Base-by-base conservation (phyloP, 2,113 vertebrate genomes). In the Potamarius usumacintae region DNA sequence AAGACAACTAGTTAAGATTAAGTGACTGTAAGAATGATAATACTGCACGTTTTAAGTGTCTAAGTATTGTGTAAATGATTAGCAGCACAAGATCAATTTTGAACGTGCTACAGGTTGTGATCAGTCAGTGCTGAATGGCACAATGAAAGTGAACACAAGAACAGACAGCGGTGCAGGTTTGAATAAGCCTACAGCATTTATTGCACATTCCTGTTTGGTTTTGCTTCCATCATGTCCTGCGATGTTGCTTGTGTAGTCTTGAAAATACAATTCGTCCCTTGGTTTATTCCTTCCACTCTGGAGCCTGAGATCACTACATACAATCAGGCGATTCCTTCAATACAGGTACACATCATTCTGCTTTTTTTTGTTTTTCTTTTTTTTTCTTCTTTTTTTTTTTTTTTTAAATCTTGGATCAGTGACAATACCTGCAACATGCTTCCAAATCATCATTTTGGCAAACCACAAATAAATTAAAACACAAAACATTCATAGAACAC, bases 131-230 rank as follows among this genome's bases (percentile, higher is more conserved):
- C 52, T 78, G 12, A 81, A 85, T 52, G 60, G 34, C 63, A 18
- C 55, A 60, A 42, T 15, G 82, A 60, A 74, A 67, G 53, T 34
- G 53, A 58, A 87, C 58, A 71, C 65, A 89, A 87, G 88, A 87
- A 92, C 89, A 91, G 58, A 79, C 82, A 89, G 89, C 85, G 88
- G 88, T 88, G 89, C 91, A 91, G 87, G 89, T 89, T 94, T 94
- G 88, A 95, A 94, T 95, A 94, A 94, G 94, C 95, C 94, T 89
- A 94, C 93, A 94, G 94, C 93, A 92, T 96, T 96, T 96, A 96
- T 96, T 96, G 95, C 95, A 96, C 95, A 96, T 95, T 95, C 95
- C 94, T 94, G 95, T 96, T 95, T 94, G 95, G 95, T 96, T 95
- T 95, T 94, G 94, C 93, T 90, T 89, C 58, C 91, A 93, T 93